Percentiles rank a stretch among this genome's conserved stretches.
Evolutionary conservation across 2,888 invertebrate genomes (phyloP).

Genomic region (Phengaris arion): DNA sequence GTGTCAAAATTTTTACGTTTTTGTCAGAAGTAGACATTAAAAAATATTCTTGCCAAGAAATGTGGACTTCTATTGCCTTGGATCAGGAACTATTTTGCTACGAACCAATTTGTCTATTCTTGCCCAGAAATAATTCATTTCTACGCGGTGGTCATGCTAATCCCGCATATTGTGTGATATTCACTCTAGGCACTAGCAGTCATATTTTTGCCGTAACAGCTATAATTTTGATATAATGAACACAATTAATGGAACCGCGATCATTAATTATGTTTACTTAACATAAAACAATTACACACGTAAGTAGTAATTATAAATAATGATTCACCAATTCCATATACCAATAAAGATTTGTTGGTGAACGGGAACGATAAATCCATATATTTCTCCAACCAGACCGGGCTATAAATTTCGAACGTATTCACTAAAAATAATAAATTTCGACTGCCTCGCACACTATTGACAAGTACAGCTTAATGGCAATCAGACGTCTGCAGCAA

Average conservation of each 20-base stretch:
- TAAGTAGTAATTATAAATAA: constrained; percentile 15
- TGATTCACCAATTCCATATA: constrained; percentile 36
- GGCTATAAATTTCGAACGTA: constrained; percentile 65
- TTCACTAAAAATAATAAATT: constrained; percentile 70
- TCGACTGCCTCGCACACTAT: constrained; percentile 50
- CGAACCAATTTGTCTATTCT: too few relatives aligned
- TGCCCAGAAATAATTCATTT: too few relatives aligned
- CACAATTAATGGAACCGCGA: neutral
- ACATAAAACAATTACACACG: constrained; percentile 10
- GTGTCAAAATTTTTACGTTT: too few relatives aligned
- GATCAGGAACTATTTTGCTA: too few relatives aligned
- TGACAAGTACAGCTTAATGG: constrained; percentile 22
- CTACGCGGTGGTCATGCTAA: too few relatives aligned
- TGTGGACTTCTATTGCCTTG: too few relatives aligned
- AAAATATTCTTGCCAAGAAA: too few relatives aligned
- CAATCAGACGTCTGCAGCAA: neutral
- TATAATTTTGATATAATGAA: neutral
- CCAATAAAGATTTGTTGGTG: constrained; percentile 60
- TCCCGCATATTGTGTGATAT: neutral
- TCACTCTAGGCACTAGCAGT: neutral
- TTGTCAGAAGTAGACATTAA: too few relatives aligned
- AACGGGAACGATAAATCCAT: constrained; percentile 60
- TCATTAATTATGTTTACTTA: constrained; percentile 7
- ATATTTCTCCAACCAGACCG: constrained; percentile 63
- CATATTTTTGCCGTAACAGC: neutral